Percentiles rank a stretch among this genome's conserved stretches.
Conservation (phyloP, 2,113 vertebrate species). For the Hepsetus odoe region DNA sequence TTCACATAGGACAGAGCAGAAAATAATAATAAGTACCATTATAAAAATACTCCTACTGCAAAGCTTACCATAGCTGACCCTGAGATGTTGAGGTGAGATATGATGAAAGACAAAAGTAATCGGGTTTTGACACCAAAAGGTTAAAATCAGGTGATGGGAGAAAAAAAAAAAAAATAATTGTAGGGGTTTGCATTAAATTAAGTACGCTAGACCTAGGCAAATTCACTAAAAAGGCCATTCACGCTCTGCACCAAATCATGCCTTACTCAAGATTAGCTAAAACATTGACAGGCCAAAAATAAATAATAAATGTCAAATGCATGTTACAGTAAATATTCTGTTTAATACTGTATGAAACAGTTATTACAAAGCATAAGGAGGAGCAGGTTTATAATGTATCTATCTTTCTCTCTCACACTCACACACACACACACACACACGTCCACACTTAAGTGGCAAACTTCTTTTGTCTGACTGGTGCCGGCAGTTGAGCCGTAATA, state of each 20-base stretch:
- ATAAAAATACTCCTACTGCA: no score
- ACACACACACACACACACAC: conserved; percentile 29
- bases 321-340: conserved; percentile 48
- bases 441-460: conserved; percentile 86
- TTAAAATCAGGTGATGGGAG: not conserved
- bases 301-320: not conserved
- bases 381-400: not conserved
- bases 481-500: conserved; percentile 84
- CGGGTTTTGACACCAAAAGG: not conserved
- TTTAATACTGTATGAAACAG: conserved; percentile 54
- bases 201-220: no score
- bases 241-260: no score
- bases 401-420: conserved; percentile 9
- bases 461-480: conserved; percentile 89
- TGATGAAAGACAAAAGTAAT: not conserved
- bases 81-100: not conserved
- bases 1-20: no score
- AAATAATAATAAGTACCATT: not conserved
- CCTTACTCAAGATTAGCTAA: no score
- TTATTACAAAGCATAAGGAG: conserved; percentile 34
- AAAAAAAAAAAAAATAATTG: no score
- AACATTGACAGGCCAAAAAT: not conserved
- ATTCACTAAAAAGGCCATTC: no score
- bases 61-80: not conserved
- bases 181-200: no score